Percentiles rank a stretch among this genome's conserved stretches.
phyloP scores from a whole-genome alignment of 2,888 invertebrate species.

The Linyphia triangularis region DNA sequence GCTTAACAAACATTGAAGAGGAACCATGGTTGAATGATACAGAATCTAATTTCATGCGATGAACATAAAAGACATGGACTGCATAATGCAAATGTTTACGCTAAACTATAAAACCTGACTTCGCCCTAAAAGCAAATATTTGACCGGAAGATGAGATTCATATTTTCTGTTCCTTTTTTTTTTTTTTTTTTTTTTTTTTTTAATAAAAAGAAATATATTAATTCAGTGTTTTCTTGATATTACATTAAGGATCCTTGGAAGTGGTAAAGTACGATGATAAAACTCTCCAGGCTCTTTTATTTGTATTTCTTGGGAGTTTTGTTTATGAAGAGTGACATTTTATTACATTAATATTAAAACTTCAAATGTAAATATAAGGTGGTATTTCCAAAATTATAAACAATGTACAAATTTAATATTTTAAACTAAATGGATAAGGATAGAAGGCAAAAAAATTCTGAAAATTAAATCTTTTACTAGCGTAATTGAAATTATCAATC shows the following conservation, averaged over 20 bases:
- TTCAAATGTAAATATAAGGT: too few species aligned
- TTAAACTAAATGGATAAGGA: too few species aligned
- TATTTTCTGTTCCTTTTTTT: not conserved
- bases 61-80: not conserved
- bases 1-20: not conserved
- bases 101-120: not conserved
- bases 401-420: too few species aligned
- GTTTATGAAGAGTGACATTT: too few species aligned
- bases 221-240: not conserved
- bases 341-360: too few species aligned
- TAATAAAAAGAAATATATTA: not conserved
- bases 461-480: too few species aligned
- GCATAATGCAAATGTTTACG: not conserved
- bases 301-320: too few species aligned
- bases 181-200: not conserved
- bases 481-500: too few species aligned
- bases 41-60: not conserved
- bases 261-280: too few species aligned
- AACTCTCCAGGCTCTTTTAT: too few species aligned
- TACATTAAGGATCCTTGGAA: not conserved
- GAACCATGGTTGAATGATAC: not conserved
- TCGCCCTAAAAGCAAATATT: constrained; percentile 32
- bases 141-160: constrained; percentile 15
- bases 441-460: too few species aligned
- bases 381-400: too few species aligned